Percentiles rank a stretch among this genome's conserved stretches.
Conservation (phyloP, 2,113 vertebrate genomes). For the Podocnemis expansa region DNA sequence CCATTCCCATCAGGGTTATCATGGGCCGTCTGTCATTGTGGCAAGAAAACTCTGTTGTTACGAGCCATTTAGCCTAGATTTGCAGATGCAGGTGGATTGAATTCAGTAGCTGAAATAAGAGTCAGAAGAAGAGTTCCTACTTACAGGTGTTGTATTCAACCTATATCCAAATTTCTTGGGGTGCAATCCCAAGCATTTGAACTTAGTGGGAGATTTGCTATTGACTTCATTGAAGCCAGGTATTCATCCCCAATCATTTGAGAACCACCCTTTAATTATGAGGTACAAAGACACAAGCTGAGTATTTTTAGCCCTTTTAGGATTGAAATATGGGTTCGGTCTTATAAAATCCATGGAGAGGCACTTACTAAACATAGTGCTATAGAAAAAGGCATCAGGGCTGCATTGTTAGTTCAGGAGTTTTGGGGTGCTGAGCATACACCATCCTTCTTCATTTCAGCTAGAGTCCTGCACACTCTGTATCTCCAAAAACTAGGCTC, state of each 20-base stretch:
- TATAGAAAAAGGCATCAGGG: accelerated
- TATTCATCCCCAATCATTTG: background rate
- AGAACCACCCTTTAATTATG: too few relatives aligned
- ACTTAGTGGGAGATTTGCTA: background rate
- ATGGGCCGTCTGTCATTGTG: too few relatives aligned
- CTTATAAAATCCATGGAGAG: background rate
- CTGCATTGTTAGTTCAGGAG: too few relatives aligned
- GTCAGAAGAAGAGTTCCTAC: background rate
- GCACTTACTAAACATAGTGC: accelerated
- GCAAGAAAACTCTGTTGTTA: background rate
- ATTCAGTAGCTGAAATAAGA: background rate
- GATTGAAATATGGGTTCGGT: accelerated
- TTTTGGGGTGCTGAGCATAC: background rate
- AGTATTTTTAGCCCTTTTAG: background rate
- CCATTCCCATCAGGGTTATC: background rate
- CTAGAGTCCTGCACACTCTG: accelerated
- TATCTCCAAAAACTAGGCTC: accelerated
- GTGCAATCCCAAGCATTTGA: background rate
- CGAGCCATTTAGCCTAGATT: background rate
- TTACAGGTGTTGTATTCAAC: background rate
- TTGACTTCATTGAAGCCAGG: background rate
- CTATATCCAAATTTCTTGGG: background rate
- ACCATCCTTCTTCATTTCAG: background rate
- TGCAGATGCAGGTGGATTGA: background rate
- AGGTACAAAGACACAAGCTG: background rate